These are phyloP conservation scores for Nothoprocta pentlandii DNA, from an alignment of 2,113 vertebrate genomes.

Conservation along the genomic window DNA sequence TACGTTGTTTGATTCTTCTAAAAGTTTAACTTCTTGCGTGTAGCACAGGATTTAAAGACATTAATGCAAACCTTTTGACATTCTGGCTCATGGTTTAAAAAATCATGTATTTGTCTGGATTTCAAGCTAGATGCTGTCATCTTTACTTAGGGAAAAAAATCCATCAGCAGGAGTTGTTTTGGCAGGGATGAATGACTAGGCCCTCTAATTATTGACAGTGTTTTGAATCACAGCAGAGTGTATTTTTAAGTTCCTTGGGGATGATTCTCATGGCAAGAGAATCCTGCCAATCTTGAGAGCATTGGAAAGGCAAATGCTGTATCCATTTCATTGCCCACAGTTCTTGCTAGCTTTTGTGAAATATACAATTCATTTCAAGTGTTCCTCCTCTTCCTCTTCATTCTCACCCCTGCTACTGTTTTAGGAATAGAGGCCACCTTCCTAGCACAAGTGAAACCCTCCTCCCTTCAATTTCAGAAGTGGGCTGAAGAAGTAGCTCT, in stretches of 20 bases:
- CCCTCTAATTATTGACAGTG: not conserved
- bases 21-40: not conserved
- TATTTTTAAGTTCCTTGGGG: not conserved
- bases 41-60: not conserved
- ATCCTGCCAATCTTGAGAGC: not conserved
- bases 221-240: not conserved
- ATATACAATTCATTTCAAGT: not conserved
- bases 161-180: not conserved
- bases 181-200: rapidly evolving
- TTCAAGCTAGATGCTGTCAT: not conserved
- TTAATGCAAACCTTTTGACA: not conserved
- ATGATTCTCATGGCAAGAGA: not conserved
- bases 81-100: not conserved
- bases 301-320: not conserved
- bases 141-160: not conserved
- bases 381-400: not conserved
- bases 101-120: not conserved
- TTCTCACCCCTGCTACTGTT: not conserved
- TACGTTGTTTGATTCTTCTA: not conserved
- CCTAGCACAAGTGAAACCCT: not conserved
- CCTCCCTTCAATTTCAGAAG: not conserved
- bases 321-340: no score
- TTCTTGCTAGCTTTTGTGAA: not conserved
- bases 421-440: not conserved
- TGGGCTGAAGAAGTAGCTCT: not conserved